Conservation (phyloP, 1,140 invertebrate species). For the Anthonomus grandis region DNA sequence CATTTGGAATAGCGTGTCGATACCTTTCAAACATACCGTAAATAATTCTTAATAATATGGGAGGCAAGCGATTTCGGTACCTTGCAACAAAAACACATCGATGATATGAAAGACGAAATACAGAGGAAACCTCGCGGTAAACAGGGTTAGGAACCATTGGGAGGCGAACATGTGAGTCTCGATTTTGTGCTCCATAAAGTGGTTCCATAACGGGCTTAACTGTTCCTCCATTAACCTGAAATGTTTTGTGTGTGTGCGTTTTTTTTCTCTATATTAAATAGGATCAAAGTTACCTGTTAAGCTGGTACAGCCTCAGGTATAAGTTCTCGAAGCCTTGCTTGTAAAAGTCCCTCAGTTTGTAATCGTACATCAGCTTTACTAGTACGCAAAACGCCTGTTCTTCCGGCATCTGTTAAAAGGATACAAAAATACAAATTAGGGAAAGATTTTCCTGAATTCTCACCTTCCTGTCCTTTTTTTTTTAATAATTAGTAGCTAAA, state of each 20-base stretch:
- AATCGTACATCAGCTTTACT: constrained; percentile 96
- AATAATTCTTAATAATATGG: too few relatives aligned
- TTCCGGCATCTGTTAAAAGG: constrained; percentile 90
- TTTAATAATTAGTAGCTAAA: too few relatives aligned
- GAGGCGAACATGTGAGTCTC: constrained; percentile 99
- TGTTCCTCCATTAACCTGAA: constrained; percentile 88
- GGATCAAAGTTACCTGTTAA: too few relatives aligned
- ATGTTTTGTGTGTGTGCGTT: too few relatives aligned
- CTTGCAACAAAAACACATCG: constrained; percentile 92
- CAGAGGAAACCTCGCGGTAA: constrained; percentile 97
- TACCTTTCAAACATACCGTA: constrained; percentile 48
- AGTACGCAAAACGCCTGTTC: constrained; percentile 98
- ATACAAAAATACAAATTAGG: not conserved
- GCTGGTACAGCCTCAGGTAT: constrained; percentile 91
- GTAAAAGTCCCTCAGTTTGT: constrained; percentile 90
- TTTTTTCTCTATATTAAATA: too few relatives aligned
- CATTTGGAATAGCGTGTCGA: constrained; percentile 94
- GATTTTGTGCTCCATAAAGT: constrained; percentile 87
- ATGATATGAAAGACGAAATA: constrained; percentile 97
- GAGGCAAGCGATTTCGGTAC: not conserved
- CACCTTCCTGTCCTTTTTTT: too few relatives aligned
- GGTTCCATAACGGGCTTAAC: constrained; percentile 81
- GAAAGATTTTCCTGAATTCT: not conserved
- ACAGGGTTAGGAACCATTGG: constrained; percentile 99
- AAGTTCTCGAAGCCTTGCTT: constrained; percentile 96